Evolutionary conservation across 2,113 vertebrate genomes (phyloP), one percentile per base, ranked within the genome.

Genomic region (Trogon melanurus): DNA sequence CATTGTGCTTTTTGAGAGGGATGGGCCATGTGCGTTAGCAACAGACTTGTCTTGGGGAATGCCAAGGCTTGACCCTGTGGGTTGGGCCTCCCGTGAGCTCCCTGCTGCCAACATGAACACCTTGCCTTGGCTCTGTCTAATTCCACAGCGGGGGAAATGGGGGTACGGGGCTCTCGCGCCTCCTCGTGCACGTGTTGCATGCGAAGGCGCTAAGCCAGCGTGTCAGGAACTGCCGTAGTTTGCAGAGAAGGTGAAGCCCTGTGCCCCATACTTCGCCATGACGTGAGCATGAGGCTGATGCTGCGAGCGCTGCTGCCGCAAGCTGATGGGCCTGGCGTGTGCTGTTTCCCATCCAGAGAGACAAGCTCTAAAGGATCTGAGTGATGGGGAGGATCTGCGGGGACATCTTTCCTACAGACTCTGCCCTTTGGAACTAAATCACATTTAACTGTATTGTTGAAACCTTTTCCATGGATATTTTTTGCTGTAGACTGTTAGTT

Each of bases 241-340:
- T 30, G 61, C 66, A 25, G 41, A 48, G 30, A 69, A 61, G 61
- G 62, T 61, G 32, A 44, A 75, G 48, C 56, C 36, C 20, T 7
- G 7, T 9, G 9, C 56, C 38, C 17, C 5, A 5, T 45, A 17
- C 25, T 3, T 13, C 3, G 26, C 45, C n/a, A 7, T 1, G 7
- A n/a, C 47, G 67, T 0, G 26, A 9, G 57, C 1, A 9, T 22
- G 11, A 65, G 7, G 44, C 36, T 57, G 65, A 65, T 16, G 45
- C 36, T 38, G 25, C 12, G 26, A 32, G 47, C 7, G 13, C 29
- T 58, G 14, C 1, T 34, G 58, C 23, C 16, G 9, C 30, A 23
- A 65, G 53, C 41, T 25, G 23, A 5, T 4, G 13, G 26, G 38
- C 66, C 1, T 1, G 58, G 60, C 7, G 4, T 9, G 25, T 3